Conservation (phyloP, 2,113 vertebrate genomes). For the Maccullochella peelii region DNA sequence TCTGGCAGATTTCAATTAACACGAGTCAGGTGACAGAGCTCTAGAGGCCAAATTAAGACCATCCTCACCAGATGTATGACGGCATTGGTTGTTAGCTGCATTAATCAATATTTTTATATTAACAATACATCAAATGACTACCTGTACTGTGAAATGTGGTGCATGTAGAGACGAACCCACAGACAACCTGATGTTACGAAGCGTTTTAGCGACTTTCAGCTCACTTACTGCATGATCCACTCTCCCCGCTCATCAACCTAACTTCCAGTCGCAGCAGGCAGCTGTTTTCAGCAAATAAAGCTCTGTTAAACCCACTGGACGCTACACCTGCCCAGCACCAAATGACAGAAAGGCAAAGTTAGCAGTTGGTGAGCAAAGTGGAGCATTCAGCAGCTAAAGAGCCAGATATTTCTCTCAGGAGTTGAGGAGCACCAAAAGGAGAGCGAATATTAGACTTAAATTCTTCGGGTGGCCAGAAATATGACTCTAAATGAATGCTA, state of each 20-base stretch:
- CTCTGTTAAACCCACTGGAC: not conserved
- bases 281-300: not conserved
- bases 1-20: not conserved
- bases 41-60: not conserved
- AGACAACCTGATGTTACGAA: not conserved
- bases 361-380: too few relatives aligned
- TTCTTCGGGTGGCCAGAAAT: too few relatives aligned
- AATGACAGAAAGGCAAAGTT: not conserved
- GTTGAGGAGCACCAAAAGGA: too few relatives aligned
- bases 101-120: not conserved
- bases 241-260: not conserved
- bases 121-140: not conserved
- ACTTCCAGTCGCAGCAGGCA: not conserved
- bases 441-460: too few relatives aligned
- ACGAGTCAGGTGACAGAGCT: not conserved
- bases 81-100: not conserved
- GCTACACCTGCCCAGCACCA: not conserved
- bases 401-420: too few relatives aligned
- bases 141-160: not conserved
- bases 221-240: not conserved
- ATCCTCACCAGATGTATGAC: not conserved
- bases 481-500: too few relatives aligned
- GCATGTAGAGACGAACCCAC: not conserved
- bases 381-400: too few relatives aligned
- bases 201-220: not conserved